Conservation (phyloP, 2,113 vertebrate genomes). For the Castor canadensis region DNA sequence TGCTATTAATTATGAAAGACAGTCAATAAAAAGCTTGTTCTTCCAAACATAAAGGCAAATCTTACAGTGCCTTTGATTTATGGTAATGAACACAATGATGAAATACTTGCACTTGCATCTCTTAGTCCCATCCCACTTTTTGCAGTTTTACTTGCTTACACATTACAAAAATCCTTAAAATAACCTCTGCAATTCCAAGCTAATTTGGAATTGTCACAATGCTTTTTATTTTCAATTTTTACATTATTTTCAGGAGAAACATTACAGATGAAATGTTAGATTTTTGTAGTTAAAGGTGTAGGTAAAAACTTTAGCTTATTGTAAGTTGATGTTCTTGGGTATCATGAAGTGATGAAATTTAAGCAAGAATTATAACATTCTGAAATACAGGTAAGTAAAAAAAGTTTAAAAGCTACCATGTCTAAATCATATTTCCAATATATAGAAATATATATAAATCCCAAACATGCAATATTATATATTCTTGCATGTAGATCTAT, state of each 20-base stretch:
- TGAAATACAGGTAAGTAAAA: slow-evolving; percentile 14
- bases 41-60: slow-evolving; percentile 85
- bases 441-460: background rate
- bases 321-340: background rate
- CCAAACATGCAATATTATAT: background rate
- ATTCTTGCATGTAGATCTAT: background rate
- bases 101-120: slow-evolving; percentile 78
- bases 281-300: background rate
- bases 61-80: slow-evolving; percentile 84
- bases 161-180: slow-evolving; percentile 33
- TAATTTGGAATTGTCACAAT: slow-evolving; percentile 2
- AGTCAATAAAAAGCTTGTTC: slow-evolving; percentile 88
- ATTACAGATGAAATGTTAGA: background rate
- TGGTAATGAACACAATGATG: slow-evolving; percentile 83
- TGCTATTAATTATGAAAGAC: slow-evolving; percentile 90
- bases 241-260: background rate
- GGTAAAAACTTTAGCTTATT: background rate
- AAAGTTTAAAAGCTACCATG: background rate
- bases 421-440: background rate
- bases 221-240: background rate
- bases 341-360: background rate
- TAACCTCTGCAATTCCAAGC: background rate
- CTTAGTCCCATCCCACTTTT: slow-evolving; percentile 15
- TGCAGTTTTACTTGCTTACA: background rate
- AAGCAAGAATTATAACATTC: background rate